Percentiles rank a stretch among this genome's conserved stretches.
These are phyloP conservation scores for Lasioglossum baleicum DNA, from an alignment of 1,140 invertebrate genomes.

Conservation along the genomic window DNA sequence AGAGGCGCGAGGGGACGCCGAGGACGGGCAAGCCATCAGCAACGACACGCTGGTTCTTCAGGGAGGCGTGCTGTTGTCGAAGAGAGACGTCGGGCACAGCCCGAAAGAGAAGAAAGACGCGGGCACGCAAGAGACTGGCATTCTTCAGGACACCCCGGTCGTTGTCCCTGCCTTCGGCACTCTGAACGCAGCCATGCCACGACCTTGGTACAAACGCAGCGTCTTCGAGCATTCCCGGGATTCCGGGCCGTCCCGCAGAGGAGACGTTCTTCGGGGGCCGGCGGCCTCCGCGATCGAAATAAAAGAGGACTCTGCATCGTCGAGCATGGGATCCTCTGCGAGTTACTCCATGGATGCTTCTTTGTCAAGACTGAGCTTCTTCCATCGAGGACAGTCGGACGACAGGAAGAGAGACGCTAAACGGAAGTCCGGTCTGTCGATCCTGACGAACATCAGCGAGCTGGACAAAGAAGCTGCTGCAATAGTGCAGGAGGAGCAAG, in stretches of 20 bases:
- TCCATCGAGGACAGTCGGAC: constrained; percentile 74
- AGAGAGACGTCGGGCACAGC: constrained; percentile 55
- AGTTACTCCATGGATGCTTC: constrained; percentile 62
- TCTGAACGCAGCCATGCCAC: constrained; percentile 78
- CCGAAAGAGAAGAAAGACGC: constrained; percentile 8
- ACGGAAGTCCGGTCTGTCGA: constrained; percentile 82
- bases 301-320: constrained; percentile 55
- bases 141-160: constrained; percentile 19
- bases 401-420: constrained; percentile 77
- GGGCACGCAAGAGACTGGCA: not conserved
- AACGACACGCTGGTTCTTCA: constrained; percentile 76
- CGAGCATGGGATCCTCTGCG: constrained; percentile 50
- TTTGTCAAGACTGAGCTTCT: constrained; percentile 68
- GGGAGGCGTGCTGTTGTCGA: constrained; percentile 69
- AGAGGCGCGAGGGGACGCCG: constrained; percentile 29
- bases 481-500: constrained; percentile 84
- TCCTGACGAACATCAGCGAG: constrained; percentile 90
- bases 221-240: constrained; percentile 64
- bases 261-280: constrained; percentile 48
- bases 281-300: constrained; percentile 41
- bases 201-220: constrained; percentile 85
- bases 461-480: constrained; percentile 88
- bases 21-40: constrained; percentile 64
- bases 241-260: constrained; percentile 45
- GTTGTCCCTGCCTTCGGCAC: constrained; percentile 54